Percentiles rank a stretch among this genome's conserved stretches.
Conservation (phyloP, 1,140 invertebrate genomes). For the Drosophila lowei region DNA sequence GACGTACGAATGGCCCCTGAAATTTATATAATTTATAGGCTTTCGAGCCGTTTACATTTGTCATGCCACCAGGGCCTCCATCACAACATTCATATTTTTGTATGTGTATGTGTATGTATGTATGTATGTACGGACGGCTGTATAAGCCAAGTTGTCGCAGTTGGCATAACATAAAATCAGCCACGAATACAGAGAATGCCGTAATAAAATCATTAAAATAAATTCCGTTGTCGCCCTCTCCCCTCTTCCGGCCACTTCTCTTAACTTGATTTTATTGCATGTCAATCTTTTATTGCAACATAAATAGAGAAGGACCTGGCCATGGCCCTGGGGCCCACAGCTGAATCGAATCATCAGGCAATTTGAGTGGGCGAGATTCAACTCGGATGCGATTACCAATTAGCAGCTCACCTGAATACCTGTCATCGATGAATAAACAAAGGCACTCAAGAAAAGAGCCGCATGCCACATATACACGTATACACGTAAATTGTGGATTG, state of each 20-base stretch:
- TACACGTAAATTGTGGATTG: too few relatives aligned
- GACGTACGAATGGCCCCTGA: conserved; percentile 60
- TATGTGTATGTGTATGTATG: not conserved
- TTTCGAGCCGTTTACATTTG: conserved; percentile 73
- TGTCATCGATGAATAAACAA: conserved; percentile 12
- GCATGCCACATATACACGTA: too few relatives aligned
- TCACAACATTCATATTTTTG: not conserved
- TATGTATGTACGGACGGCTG: conserved; percentile 11
- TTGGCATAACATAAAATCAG: conserved; percentile 27
- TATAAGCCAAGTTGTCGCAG: conserved; percentile 34
- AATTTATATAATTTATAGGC: conserved; percentile 73
- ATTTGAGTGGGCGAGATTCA: too few relatives aligned
- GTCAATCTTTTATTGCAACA: conserved; percentile 54
- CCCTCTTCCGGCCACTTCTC: not conserved
- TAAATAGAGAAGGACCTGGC: conserved; percentile 11
- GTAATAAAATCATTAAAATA: conserved; percentile 69
- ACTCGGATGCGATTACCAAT: conserved; percentile 18
- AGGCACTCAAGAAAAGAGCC: not conserved
- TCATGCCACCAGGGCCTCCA: conserved; percentile 43
- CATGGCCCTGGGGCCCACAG: too few relatives aligned
- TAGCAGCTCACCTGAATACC: not conserved
- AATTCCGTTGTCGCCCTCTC: conserved; percentile 32
- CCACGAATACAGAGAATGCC: conserved; percentile 19
- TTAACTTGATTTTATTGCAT: conserved; percentile 43
- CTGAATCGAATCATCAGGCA: too few relatives aligned